Percentiles rank a stretch among this genome's conserved stretches.
These are phyloP conservation scores for Bradypodion pumilum DNA, from an alignment of 2,797 vertebrate genomes.

Conservation along the genomic window DNA sequence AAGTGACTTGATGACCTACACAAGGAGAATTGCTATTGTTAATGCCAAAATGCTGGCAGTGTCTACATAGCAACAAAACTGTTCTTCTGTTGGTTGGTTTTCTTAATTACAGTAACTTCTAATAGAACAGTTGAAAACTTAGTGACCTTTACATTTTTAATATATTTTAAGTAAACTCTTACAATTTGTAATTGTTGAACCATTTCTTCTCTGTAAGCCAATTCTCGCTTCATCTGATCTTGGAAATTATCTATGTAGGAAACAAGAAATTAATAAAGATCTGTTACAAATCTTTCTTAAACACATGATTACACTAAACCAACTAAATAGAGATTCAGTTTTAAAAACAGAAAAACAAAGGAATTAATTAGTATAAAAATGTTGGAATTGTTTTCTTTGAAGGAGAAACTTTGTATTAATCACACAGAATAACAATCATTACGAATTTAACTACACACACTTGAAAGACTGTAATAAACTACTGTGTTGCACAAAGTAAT, in stretches of 20 bases:
- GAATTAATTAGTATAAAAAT: too few species aligned
- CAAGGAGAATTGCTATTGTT: not conserved
- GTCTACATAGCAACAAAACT: too few species aligned
- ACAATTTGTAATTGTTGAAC: slow-evolving; percentile 98
- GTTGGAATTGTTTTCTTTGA: too few species aligned
- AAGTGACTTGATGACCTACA: too few species aligned
- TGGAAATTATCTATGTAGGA: slow-evolving; percentile 90
- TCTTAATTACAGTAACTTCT: too few species aligned
- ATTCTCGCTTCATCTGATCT: slow-evolving; percentile 97
- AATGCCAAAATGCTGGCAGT: not conserved
- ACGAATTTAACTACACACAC: not conserved
- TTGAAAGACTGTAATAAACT: not conserved
- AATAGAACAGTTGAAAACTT: not conserved
- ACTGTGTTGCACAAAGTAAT: not conserved
- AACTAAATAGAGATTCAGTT: not conserved
- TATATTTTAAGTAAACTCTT: slow-evolving; percentile 66
- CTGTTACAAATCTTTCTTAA: slow-evolving; percentile 13
- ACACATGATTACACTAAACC: not conserved
- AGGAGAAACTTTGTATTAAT: not conserved
- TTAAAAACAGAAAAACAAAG: not conserved
- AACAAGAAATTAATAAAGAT: slow-evolving; percentile 7
- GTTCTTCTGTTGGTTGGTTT: too few species aligned
- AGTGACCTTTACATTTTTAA: not conserved
- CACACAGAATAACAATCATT: not conserved
- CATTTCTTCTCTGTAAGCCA: slow-evolving; percentile 98